Evolutionary conservation across 2,797 vertebrate species (phyloP).

Genomic region (Allenopithecus nigroviridis): DNA sequence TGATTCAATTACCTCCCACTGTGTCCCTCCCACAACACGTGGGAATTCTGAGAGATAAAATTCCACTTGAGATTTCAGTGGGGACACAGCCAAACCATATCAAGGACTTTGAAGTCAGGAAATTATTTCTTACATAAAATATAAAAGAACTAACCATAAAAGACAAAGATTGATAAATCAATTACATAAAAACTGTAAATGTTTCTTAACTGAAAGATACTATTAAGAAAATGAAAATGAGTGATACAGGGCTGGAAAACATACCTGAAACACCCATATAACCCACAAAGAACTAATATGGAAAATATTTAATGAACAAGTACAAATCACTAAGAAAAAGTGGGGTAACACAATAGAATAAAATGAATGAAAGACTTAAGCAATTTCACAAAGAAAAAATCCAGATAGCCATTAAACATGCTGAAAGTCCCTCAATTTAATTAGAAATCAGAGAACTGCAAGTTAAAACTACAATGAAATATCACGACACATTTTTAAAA

Average conservation of each 20-base stretch:
- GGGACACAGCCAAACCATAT: not conserved
- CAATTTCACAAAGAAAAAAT: not conserved
- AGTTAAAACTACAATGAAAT: not conserved
- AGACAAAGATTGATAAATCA: not conserved
- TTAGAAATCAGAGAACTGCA: not conserved
- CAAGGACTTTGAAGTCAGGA: not conserved
- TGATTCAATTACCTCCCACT: no score
- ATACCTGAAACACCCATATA: not conserved
- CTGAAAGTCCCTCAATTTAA: not conserved
- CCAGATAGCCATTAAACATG: not conserved
- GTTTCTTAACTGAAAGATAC: not conserved
- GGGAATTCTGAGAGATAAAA: no score
- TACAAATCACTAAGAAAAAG: not conserved
- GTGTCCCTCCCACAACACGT: no score
- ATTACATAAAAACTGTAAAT: not conserved
- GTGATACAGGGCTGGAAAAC: not conserved
- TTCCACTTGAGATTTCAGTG: no score
- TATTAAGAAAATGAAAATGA: not conserved
- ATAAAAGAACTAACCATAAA: not conserved
- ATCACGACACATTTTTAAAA: not conserved
- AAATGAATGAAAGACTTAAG: not conserved
- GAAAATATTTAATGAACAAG: not conserved
- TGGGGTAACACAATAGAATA: not conserved
- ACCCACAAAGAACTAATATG: not conserved
- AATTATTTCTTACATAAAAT: conserved; percentile 24